Percentiles rank a stretch among this genome's conserved stretches.
Conservation (phyloP, 1,140 invertebrate species). For the Wasmannia auropunctata region DNA sequence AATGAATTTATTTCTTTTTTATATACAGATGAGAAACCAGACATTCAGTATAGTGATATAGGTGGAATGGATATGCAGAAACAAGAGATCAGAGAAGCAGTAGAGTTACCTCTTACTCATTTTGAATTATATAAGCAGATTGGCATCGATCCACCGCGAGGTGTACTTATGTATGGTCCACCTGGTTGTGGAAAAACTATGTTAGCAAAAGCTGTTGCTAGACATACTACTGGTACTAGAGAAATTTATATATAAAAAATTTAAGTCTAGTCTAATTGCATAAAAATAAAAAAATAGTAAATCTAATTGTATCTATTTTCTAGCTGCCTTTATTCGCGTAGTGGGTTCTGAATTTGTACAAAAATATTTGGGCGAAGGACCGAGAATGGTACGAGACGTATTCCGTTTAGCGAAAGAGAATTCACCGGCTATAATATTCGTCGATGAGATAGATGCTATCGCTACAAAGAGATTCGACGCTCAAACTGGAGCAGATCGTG, state of each 20-base stretch:
- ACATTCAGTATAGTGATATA: conserved; percentile 98
- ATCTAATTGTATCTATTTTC: conserved; percentile 72
- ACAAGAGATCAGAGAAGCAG: conserved; percentile 99
- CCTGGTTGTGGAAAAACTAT: conserved; percentile 99
- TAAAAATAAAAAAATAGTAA: neutral
- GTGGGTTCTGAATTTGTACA: conserved; percentile 99
- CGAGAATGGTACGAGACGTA: conserved; percentile 99
- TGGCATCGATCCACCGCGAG: conserved; percentile 97
- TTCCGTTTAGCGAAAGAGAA: conserved; percentile 99
- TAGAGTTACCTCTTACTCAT: conserved; percentile 98
- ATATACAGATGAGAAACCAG: conserved; percentile 97
- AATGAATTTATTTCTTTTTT: conserved; percentile 7
- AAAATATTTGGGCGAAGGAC: conserved; percentile 99
- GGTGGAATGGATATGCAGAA: conserved; percentile 99
- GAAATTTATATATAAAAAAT: neutral
- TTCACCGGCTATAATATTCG: conserved; percentile 99
- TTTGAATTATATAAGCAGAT: conserved; percentile 99
- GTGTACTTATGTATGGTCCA: conserved; percentile 99
- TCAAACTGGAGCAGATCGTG: conserved; percentile 99
- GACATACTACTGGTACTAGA: conserved; percentile 95
- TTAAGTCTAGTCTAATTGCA: conserved; percentile 1
- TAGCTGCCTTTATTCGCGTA: conserved; percentile 98
- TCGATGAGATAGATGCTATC: conserved; percentile 99
- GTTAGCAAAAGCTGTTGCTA: conserved; percentile 99
- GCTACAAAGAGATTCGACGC: conserved; percentile 99